Conservation (phyloP, 2,797 vertebrate genomes). For the Silurus lanzhouensis region DNA sequence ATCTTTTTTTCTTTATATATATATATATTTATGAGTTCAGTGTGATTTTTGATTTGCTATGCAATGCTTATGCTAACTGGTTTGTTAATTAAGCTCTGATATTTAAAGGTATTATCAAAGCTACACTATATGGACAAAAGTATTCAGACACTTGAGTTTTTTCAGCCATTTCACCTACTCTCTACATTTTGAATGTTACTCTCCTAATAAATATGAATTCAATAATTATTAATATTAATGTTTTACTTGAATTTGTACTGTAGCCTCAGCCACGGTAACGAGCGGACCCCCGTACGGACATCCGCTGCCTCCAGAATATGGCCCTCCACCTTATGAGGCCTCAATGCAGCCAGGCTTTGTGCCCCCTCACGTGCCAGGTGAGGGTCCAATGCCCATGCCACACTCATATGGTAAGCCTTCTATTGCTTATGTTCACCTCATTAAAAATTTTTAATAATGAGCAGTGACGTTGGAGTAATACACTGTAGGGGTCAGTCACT, state of each 20-base stretch:
- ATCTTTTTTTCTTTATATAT: not conserved
- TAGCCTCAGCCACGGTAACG: slow-evolving; percentile 70
- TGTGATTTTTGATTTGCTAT: not conserved
- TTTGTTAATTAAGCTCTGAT: not conserved
- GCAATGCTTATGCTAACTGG: not conserved
- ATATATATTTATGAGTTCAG: not conserved
- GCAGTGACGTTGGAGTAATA: not conserved
- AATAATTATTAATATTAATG: not conserved
- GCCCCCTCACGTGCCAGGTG: slow-evolving; percentile 84
- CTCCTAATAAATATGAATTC: not conserved
- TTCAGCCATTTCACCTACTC: not conserved
- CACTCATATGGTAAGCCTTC: slow-evolving; percentile 65
- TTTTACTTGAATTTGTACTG: slow-evolving; percentile 11
- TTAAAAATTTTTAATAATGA: not conserved
- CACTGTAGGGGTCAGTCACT: not conserved
- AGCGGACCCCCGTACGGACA: slow-evolving; percentile 80
- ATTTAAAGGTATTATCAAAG: not conserved
- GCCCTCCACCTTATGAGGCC: slow-evolving; percentile 91
- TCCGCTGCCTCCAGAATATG: slow-evolving; percentile 84
- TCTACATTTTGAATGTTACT: not conserved
- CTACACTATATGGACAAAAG: not conserved
- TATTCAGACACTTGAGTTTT: not conserved
- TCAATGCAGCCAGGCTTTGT: slow-evolving; percentile 82
- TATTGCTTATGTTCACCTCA: not conserved
- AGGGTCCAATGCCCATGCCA: slow-evolving; percentile 75